Conservation (phyloP, 30 jellyfish, hydroid and myxozoan genomes). For the Chironex yamaguchii region DNA sequence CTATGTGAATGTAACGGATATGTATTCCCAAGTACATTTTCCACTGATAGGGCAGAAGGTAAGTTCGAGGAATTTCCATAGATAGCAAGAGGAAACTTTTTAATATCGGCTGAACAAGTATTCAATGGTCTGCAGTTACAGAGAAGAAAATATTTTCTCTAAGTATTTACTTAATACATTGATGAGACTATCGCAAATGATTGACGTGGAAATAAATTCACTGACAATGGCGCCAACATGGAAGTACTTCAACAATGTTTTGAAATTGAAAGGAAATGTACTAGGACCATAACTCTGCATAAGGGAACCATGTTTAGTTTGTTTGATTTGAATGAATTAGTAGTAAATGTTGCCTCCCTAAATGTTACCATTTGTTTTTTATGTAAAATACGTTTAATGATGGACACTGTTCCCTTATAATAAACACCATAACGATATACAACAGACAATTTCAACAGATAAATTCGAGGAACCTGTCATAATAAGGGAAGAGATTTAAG, state of each 20-base stretch:
- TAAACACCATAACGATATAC: neutral
- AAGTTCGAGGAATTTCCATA: neutral
- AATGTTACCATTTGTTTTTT: neutral
- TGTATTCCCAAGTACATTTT: neutral
- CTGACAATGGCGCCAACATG: neutral
- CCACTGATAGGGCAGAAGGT: neutral
- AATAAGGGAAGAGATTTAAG: too few relatives aligned
- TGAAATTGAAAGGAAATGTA: too few relatives aligned
- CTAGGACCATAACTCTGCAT: neutral
- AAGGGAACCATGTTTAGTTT: neutral
- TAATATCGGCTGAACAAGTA: neutral
- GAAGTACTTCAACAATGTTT: neutral
- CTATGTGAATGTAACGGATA: neutral
- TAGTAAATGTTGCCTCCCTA: neutral
- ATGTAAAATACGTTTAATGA: neutral
- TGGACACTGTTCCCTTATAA: neutral
- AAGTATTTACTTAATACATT: too few relatives aligned
- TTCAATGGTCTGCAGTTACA: neutral
- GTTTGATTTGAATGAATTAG: neutral
- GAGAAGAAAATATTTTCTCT: too few relatives aligned
- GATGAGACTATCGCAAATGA: neutral
- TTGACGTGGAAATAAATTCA: neutral
- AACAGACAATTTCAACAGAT: too few relatives aligned
- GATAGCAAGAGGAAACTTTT: neutral
- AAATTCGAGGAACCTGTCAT: too few relatives aligned